A percentile compares a stretch with the other conserved stretches of the same genome.
These are phyloP conservation scores for Euproctis similis DNA, from an alignment of 2,888 invertebrate species.

Conservation along the genomic window DNA sequence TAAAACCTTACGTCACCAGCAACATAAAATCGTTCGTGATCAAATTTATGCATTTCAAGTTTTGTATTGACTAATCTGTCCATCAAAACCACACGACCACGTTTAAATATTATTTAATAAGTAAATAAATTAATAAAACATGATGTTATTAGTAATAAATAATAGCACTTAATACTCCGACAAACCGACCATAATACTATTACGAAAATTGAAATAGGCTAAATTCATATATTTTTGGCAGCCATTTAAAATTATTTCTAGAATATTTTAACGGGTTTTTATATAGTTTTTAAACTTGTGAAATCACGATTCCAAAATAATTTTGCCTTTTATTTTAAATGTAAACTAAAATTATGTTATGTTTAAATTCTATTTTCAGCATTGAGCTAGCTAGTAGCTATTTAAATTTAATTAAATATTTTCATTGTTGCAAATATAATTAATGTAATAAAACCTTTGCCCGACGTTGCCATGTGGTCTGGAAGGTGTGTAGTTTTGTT, in stretches of 20 bases:
- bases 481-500: slow-evolving; percentile 28
- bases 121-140: slow-evolving; percentile 4
- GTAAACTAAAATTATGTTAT: too few relatives aligned
- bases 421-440: slow-evolving; percentile 31
- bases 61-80: slow-evolving; percentile 1
- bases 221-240: slow-evolving; percentile 3
- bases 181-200: slow-evolving; percentile 2
- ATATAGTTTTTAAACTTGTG: too few relatives aligned
- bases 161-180: slow-evolving; percentile 1
- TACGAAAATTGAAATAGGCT: slow-evolving; percentile 4
- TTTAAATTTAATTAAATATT: too few relatives aligned
- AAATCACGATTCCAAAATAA: slow-evolving; percentile 5
- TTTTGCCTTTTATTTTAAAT: too few relatives aligned
- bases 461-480: too few relatives aligned
- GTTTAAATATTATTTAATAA: background rate
- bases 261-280: background rate
- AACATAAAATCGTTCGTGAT: too few relatives aligned
- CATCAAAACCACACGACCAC: slow-evolving; percentile 1
- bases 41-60: too few relatives aligned
- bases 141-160: slow-evolving; percentile 1
- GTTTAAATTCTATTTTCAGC: too few relatives aligned
- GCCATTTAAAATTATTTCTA: background rate
- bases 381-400: too few relatives aligned
- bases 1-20: too few relatives aligned
- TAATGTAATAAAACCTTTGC: slow-evolving; percentile 33